Base-by-base conservation (phyloP, 1,140 invertebrate species). In the Bombus impatiens region DNA sequence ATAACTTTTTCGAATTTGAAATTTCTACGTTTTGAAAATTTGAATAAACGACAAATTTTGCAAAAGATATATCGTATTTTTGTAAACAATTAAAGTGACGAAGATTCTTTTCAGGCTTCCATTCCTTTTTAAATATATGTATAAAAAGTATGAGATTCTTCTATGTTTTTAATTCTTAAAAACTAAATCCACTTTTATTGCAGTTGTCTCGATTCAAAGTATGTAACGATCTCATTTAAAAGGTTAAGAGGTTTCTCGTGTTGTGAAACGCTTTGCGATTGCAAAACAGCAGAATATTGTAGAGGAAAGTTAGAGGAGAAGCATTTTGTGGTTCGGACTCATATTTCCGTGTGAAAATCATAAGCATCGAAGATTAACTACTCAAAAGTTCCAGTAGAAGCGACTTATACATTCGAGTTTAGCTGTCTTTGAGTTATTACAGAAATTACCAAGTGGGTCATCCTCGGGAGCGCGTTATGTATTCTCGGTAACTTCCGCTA, bases 381-480 rank as follows among this genome's bases (percentile, higher is more conserved):
- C 78, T 12, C 15, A 37, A n/a, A 35, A 74, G 28, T 59, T 35
- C 2, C 79, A 32, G 32, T 28, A 47, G 37, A 62, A 47, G 1
- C 53, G 25, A 75, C 80, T 74, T 65, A 57, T 44, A 68, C 42
- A 40, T 35, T 42, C 28, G 18, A 13, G 71, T 47, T 82, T 42
- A 82, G 22, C 42, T 65, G n/a, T 53, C 79, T n/a, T 77, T 83
- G 81, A 83, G 42, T 83, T 83, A 83, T 83, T 76, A 67, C 57
- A 35, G 15, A 67, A 76, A 83, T 83, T 77, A 83, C 72, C 37
- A 76, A 83, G 81, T 82, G 57, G 80, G 71, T 75, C 80, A 62
- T 44, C 70, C 37, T 28, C 53, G 37, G 5, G n/a, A 37, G 32
- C 68, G 25, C 32, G 32, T 80, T 62, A 40, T 71, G 32, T 37